Evolutionary conservation across 2,888 invertebrate genomes (phyloP), one percentile per base, ranked within the genome.

Genomic region (Apocheima hispidaria): DNA sequence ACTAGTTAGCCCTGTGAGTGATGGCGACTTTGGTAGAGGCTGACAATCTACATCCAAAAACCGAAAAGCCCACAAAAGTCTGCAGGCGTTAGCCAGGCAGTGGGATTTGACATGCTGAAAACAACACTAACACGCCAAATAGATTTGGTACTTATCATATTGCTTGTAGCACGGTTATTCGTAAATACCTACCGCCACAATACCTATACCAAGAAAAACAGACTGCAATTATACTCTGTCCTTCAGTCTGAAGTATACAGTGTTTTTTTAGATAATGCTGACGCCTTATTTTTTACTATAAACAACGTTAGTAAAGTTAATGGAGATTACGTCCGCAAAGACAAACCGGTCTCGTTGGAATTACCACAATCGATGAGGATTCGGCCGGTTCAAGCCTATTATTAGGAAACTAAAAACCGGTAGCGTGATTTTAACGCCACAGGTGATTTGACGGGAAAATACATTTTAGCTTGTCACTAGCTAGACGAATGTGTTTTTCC

Each of bases 371-470:
- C n/a, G 35, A 28, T 33, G 46, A 46, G 30, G 26, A 14, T 44
- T 12, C 18, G 58, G 65, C 66, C 62, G 65, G 68, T 67, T 63
- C 48, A 51, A 61, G 43, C 38, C 30, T 66, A 44, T 65, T 46
- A 66, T 70, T 68, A 68, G 62, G 60, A 66, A 70, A 68, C 53
- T 43, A 30, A 23, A 12, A 55, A 57, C 51, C 51, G 60, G 59
- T 65, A 63, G 49, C 36, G 12, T 23, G 50, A 38, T 53, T 49
- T 57, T 41, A 56, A 52, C 54, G 53, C 54, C 36, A 56, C 35
- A 36, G 51, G 63, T 67, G 52, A 67, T 33, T 54, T 46, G 10
- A 51, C 46, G 52, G 63, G 65, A 71, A 68, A 68, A 53, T 55
- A 63, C 61, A 57, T 36, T 60, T 14, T 36, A 40, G 36, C 30